Conservation (phyloP, 2,113 vertebrate genomes). For the Columba janthina region DNA sequence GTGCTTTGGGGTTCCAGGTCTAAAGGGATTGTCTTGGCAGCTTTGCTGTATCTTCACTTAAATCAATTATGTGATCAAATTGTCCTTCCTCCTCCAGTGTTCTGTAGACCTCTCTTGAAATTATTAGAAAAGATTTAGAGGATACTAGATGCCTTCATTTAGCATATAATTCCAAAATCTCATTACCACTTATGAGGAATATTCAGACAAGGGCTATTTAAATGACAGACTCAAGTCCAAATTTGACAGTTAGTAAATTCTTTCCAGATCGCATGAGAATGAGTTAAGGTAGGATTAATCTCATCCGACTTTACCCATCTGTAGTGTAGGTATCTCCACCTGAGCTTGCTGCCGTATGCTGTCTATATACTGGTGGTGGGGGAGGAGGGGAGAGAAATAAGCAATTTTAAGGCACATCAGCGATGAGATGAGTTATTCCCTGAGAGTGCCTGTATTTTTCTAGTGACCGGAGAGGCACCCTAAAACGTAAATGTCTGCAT, state of each 20-base stretch:
- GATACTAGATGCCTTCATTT: neutral
- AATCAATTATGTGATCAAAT: constrained; percentile 26
- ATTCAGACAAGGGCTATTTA: neutral
- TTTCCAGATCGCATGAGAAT: neutral
- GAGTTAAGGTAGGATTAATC: neutral
- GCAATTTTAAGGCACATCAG: neutral
- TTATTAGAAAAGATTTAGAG: constrained; percentile 43
- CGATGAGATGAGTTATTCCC: neutral
- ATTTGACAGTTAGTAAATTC: neutral
- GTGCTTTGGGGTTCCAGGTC: neutral
- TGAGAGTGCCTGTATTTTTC: neutral
- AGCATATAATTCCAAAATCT: constrained; percentile 11
- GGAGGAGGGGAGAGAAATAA: accelerated
- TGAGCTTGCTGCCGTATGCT: neutral
- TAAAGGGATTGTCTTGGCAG: constrained; percentile 28
- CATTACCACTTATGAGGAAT: neutral
- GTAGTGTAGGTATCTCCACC: neutral
- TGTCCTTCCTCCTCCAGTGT: neutral
- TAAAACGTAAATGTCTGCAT: neutral
- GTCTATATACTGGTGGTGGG: accelerated
- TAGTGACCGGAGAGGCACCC: neutral
- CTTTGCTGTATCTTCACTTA: constrained; percentile 18
- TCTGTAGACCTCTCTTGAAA: constrained; percentile 20
- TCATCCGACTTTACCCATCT: neutral
- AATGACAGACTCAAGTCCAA: neutral